Percentiles rank a stretch among this genome's conserved stretches.
Evolutionary conservation across 1,140 invertebrate genomes (phyloP).

Genomic region (Drosophila tristis): DNA sequence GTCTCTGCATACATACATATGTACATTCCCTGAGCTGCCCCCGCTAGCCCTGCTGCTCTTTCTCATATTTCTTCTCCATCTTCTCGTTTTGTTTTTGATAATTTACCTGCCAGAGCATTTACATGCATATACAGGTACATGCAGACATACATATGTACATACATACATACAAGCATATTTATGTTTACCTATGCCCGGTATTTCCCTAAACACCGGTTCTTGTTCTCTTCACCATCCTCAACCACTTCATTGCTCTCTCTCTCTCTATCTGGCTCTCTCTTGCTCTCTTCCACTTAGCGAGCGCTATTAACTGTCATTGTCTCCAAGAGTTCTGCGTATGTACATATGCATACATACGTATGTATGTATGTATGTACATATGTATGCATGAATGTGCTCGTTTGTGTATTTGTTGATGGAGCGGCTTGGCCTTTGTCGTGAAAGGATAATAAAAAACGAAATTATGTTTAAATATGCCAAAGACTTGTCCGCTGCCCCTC

Average conservation of each 20-base stretch:
- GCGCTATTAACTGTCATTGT: slow-evolving; percentile 68
- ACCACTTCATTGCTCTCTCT: slow-evolving; percentile 4
- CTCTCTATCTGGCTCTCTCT: background rate
- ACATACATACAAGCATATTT: slow-evolving; percentile 42
- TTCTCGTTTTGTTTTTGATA: slow-evolving; percentile 50
- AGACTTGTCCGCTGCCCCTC: slow-evolving; percentile 12
- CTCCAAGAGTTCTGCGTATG: slow-evolving; percentile 35
- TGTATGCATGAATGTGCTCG: slow-evolving; percentile 12
- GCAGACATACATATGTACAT: slow-evolving; percentile 58
- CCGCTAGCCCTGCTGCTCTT: no score
- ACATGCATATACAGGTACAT: slow-evolving; percentile 11
- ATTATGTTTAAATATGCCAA: slow-evolving; percentile 80
- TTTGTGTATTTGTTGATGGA: slow-evolving; percentile 36
- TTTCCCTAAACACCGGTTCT: slow-evolving; percentile 14
- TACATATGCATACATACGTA: no score
- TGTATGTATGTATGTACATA: background rate
- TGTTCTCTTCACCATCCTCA: background rate
- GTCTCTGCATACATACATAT: slow-evolving; percentile 8
- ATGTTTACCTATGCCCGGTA: slow-evolving; percentile 30
- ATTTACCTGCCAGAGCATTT: slow-evolving; percentile 62
- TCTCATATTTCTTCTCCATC: background rate
- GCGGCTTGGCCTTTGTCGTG: slow-evolving; percentile 57
- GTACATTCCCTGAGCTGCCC: background rate
- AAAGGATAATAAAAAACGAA: slow-evolving; percentile 77
- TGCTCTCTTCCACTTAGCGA: slow-evolving; percentile 56